Base-by-base conservation (phyloP, 2,797 vertebrate genomes). In the Enteromius fasciolatus region DNA sequence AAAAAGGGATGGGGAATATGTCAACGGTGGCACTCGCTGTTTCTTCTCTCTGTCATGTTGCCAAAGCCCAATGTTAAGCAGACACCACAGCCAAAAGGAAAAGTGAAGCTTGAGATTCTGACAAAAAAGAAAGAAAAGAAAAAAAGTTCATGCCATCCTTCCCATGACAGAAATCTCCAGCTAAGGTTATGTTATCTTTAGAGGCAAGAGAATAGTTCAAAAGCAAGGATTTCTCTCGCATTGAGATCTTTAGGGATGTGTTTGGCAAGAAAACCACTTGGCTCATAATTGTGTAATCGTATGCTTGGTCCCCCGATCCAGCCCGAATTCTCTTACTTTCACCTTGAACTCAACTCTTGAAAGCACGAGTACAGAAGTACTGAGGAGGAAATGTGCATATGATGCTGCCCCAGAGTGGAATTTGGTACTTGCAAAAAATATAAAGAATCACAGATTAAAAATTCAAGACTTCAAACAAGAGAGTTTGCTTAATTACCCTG, bases 11-110 rank as follows among this genome's bases (percentile, higher is more conserved):
- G 92, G 94, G 94, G 93, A 93, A 94, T 92, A 91, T 93, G 94
- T 94, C 94, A 92, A 87, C 87, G 87, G 90, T 91, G 93, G 92
- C 90, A 90, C 91, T 93, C 88, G 76, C 89, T 90, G 94, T 93
- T 94, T 94, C 93, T 95, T 94, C 90, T 92, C 87, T 90, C 94
- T 94, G 95, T 94, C 94, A 94, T 85, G 87, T 88, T 90, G 92
- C 92, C 92, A 90, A 81, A 83, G 83, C 92, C 87, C 89, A 91
- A 90, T 91, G 92, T 92, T 90, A 91, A 92, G 90, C 88, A 77
- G 86, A 91, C 89, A 86, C 90, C 88, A 90, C 87, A 88, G 80
- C 85, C 81, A 78, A 88, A 77, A 92, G 90, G 92, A 88, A 92
- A 91, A 82, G 89, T 81, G 88, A 92, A 88, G 89, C 90, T 89